A percentile compares a stretch with the other conserved stretches of the same genome.
Evolutionary conservation across 2,113 vertebrate genomes (phyloP).

Genomic region (Todiramphus chloris): DNA sequence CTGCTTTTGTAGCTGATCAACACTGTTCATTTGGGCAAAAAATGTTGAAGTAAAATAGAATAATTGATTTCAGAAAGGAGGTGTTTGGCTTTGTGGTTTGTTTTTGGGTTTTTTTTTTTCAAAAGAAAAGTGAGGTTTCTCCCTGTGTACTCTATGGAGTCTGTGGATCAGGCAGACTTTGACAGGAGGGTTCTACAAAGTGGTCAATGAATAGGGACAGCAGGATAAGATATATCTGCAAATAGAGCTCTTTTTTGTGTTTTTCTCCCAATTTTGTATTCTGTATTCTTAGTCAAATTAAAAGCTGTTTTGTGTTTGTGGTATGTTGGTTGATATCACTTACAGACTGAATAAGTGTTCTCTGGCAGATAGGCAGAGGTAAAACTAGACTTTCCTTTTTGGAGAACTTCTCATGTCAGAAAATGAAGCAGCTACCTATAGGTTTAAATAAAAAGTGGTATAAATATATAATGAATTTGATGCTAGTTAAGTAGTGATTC

Average conservation of each 20-base stretch:
- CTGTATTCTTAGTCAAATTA: not conserved
- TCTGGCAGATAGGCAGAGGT: not conserved
- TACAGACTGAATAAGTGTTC: not conserved
- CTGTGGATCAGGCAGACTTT: not conserved
- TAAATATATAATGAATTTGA: not conserved
- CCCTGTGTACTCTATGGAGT: not conserved
- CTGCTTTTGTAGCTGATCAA: not conserved
- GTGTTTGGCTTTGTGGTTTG: too few relatives aligned
- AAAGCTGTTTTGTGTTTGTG: not conserved
- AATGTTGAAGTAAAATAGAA: not conserved
- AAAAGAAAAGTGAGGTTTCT: not conserved
- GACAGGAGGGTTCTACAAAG: not conserved
- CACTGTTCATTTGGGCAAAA: not conserved
- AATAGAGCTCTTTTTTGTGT: not conserved
- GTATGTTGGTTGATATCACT: not conserved
- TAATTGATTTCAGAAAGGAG: not conserved
- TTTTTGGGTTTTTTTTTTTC: too few relatives aligned
- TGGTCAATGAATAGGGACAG: not conserved
- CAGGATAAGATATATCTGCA: not conserved
- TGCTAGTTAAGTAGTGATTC: not conserved
- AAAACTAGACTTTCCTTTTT: not conserved
- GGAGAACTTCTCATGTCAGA: not conserved
- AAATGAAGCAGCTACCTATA: not conserved
- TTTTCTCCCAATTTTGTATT: not conserved
- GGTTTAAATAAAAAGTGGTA: not conserved